Evolutionary conservation across 2,888 invertebrate species (phyloP).

Genomic region (Sinodicranocentrus sp.): DNA sequence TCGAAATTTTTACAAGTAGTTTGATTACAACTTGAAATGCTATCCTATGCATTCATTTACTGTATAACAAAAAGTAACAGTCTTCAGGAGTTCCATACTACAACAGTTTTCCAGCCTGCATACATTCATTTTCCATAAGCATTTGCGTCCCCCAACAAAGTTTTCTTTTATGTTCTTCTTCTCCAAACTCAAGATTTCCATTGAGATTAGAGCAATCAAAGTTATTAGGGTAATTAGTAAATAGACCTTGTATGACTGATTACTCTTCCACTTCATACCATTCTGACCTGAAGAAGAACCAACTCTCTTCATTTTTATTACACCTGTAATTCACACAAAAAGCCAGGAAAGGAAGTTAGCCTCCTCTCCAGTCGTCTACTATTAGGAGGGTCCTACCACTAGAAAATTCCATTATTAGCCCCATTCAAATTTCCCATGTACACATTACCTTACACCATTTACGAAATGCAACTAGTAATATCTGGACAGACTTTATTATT

Average conservation of each 20-base stretch:
- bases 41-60: no score
- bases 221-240: slow-evolving; percentile 64
- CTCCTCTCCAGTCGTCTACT: slow-evolving; percentile 12
- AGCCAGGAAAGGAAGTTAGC: slow-evolving; percentile 48
- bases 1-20: no score
- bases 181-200: slow-evolving; percentile 36
- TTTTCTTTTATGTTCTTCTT: not conserved
- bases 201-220: slow-evolving; percentile 57
- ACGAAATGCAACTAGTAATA: not conserved
- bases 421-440: no score
- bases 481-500: not conserved
- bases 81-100: no score
- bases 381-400: not conserved
- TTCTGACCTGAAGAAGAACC: not conserved
- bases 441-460: no score
- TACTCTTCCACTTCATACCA: slow-evolving; percentile 30
- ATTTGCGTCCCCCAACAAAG: not conserved
- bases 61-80: no score
- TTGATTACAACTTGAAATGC: no score
- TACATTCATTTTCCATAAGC: not conserved
- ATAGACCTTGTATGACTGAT: slow-evolving; percentile 57
- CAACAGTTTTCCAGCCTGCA: no score
- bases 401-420: slow-evolving; percentile 13
- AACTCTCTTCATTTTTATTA: slow-evolving; percentile 49
- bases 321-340: slow-evolving; percentile 54